phyloP scores from a whole-genome alignment of 1,140 invertebrate species.

The Asobara japonica region DNA sequence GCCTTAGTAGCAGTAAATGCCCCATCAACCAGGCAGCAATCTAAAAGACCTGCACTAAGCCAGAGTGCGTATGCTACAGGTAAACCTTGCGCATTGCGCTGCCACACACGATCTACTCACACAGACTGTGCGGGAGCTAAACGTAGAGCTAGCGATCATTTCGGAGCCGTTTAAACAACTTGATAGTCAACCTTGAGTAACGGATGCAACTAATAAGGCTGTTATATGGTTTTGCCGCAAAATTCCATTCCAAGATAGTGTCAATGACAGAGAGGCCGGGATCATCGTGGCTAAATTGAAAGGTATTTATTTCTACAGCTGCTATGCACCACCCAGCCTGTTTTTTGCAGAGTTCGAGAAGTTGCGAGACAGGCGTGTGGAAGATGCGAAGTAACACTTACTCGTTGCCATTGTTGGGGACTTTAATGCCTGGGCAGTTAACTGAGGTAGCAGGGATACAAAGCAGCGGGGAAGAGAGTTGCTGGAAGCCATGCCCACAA shows the following conservation, averaged over 20 bases:
- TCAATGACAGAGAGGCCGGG: neutral
- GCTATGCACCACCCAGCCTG: no score
- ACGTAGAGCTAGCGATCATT: neutral
- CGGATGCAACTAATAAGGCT: neutral
- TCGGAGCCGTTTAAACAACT: slow-evolving; percentile 16
- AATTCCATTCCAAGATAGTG: slow-evolving; percentile 5
- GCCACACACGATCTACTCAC: slow-evolving; percentile 4
- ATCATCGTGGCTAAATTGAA: no score
- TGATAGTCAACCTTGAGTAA: neutral
- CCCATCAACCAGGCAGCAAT: neutral
- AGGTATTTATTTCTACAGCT: no score
- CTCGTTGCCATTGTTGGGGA: no score
- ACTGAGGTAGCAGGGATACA: no score
- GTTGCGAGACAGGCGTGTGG: no score
- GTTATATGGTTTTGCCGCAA: slow-evolving; percentile 10
- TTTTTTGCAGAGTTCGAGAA: no score
- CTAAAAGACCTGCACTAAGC: neutral
- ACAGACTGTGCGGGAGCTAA: slow-evolving; percentile 19
- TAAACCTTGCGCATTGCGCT: slow-evolving; percentile 26
- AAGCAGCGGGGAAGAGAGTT: no score
- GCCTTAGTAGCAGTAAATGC: slow-evolving; percentile 3
- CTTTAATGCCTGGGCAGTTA: no score
- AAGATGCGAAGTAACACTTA: no score
- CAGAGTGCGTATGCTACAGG: neutral
- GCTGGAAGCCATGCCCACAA: no score